Evolutionary conservation across 1,140 invertebrate species (phyloP), one percentile per base, ranked within the genome.

Genomic region (Batillaria attramentaria): DNA sequence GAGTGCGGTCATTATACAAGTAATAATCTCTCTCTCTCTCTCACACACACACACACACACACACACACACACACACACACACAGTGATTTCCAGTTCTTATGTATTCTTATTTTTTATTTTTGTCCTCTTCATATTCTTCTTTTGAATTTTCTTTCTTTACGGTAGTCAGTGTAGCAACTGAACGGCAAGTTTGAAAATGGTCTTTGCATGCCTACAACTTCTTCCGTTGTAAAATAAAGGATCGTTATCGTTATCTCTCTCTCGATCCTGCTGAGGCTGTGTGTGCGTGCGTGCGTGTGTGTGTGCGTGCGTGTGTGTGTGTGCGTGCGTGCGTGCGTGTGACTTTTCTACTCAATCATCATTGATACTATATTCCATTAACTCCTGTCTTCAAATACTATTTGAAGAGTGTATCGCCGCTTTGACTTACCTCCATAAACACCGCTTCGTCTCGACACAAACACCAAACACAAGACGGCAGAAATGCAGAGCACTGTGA

Each of bases 261-360:
- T n/a, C 20, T 62, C 5, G 5, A n/a, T 16, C 5, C 13, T 18
- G 6, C 20, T 62, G 28, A 8, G 13, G 6, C 8, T 28, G 57
- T 62, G 28, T n/a, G 28, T 16, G 13, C 28, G 57, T 62, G 57
- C 28, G 57, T 62, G 66, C 66, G 33, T 69, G 37, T 24, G 46
- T 35, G 66, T 69, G 66, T 35, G 37, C 37, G 66, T 35, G 66
- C 33, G 66, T 35, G 66, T 69, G 66, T 35, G 66, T 69, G 66
- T 35, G 28, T 69, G 28, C 13, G 31, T 35, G 5, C 31, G 37
- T 69, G 66, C 35, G 66, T 62, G 66, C n/a, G 28, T 39, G 31
- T 35, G 24, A 13, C 24, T 24, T 24, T 50, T 24, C 46, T 24
- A 24, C 46, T 50, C 13, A 24, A 13, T 50, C 46, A 13, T 13